A percentile compares a stretch with the other conserved stretches of the same genome.
Evolutionary conservation across 2,888 invertebrate species (phyloP).

Genomic region (Acrobasis consociella): DNA sequence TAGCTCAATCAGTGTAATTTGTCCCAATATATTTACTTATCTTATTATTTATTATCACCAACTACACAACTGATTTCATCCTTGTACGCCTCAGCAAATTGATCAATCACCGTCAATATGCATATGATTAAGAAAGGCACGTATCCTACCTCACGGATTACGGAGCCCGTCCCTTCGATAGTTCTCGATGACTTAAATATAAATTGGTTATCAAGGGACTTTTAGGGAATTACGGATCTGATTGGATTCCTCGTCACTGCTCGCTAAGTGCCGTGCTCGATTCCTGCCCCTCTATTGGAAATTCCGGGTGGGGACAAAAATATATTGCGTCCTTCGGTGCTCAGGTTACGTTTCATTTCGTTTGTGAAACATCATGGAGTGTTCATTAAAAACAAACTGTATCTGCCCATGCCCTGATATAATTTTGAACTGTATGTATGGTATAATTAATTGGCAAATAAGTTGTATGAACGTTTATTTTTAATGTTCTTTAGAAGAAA

Average conservation of each 20-base stretch:
- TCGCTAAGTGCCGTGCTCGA: constrained; percentile 24
- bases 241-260: constrained; percentile 23
- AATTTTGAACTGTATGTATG: no score
- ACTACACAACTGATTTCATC: no score
- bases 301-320: constrained; percentile 19
- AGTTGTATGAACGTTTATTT: no score
- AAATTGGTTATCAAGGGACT: constrained; percentile 26
- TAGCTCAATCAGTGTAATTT: no score
- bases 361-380: constrained; percentile 1
- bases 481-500: no score
- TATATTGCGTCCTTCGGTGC: neutral
- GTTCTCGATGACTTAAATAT: constrained; percentile 24
- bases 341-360: constrained; percentile 10
- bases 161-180: constrained; percentile 4
- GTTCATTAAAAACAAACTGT: no score
- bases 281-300: constrained; percentile 15
- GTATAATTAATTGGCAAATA: no score
- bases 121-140: neutral
- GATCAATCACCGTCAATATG: constrained; percentile 5
- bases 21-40: no score
- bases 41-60: no score
- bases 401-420: no score
- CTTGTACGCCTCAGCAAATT: neutral
- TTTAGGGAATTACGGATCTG: constrained; percentile 22
- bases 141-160: neutral